Percentiles rank a stretch among this genome's conserved stretches.
Evolutionary conservation across 2,888 invertebrate species (phyloP).

Genomic region (Deilephila porcellus): DNA sequence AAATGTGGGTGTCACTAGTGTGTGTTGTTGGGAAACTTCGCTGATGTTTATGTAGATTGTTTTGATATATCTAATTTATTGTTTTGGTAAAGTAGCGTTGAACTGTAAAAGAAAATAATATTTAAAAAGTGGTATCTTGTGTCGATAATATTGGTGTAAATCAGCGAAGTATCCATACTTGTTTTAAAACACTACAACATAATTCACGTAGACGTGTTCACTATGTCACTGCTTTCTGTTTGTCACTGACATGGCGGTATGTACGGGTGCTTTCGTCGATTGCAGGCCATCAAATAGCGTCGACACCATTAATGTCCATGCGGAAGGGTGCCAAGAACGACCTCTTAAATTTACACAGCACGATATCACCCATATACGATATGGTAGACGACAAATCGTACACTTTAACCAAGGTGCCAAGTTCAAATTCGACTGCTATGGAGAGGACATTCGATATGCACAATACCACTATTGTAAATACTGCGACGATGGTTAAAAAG

Average conservation of each 20-base stretch:
- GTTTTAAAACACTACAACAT: not conserved
- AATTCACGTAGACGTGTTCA: not conserved
- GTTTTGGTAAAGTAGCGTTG: not conserved
- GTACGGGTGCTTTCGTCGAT: conserved; percentile 33
- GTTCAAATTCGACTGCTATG: conserved; percentile 48
- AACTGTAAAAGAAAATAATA: too few relatives aligned
- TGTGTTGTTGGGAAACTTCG: conserved; percentile 9
- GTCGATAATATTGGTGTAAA: not conserved
- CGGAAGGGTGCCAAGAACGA: conserved; percentile 60
- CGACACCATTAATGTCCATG: conserved; percentile 69
- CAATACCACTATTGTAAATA: conserved; percentile 68
- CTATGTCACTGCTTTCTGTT: conserved; percentile 7
- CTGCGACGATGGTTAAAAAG: conserved; percentile 67
- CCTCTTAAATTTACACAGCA: conserved; percentile 66
- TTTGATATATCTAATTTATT: not conserved
- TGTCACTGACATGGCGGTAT: conserved; percentile 12
- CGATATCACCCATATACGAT: conserved; percentile 79
- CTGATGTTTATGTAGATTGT: not conserved
- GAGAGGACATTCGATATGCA: conserved; percentile 60
- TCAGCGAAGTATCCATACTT: conserved; percentile 10
- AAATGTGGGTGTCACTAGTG: not conserved
- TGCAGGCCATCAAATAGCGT: conserved; percentile 69
- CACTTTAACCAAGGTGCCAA: conserved; percentile 57
- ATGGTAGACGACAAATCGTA: conserved; percentile 69
- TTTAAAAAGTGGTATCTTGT: too few relatives aligned